phyloP scores from a whole-genome alignment of 2,113 vertebrate species.

The Rutilus rutilus region DNA sequence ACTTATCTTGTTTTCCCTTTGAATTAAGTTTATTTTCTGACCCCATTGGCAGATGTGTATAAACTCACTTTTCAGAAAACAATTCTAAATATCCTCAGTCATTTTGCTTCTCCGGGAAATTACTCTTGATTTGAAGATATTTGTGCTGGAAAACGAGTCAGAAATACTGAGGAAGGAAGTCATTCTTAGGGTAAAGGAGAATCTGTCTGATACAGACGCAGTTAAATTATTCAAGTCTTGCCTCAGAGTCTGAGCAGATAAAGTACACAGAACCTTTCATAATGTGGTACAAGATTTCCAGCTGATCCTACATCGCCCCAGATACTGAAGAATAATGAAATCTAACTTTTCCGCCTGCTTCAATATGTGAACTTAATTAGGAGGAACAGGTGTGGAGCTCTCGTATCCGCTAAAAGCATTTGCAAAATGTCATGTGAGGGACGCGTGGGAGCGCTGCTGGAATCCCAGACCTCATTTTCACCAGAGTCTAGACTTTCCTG shows the following conservation, averaged over 20 bases:
- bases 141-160: too few species aligned
- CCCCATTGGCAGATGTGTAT: too few species aligned
- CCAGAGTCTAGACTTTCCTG: constrained; percentile 29
- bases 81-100: too few species aligned
- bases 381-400: constrained; percentile 49
- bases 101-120: too few species aligned
- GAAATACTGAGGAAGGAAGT: too few species aligned
- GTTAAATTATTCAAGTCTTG: constrained; percentile 7
- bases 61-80: too few species aligned
- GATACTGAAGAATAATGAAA: constrained; percentile 53
- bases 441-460: neutral
- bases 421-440: constrained; percentile 46
- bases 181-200: neutral
- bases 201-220: neutral
- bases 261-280: constrained; percentile 3
- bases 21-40: too few species aligned
- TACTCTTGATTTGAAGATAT: too few species aligned
- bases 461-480: constrained; percentile 53
- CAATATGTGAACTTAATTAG: constrained; percentile 55
- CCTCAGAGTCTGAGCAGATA: neutral
- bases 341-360: constrained; percentile 32
- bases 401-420: constrained; percentile 50
- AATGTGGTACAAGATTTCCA: constrained; percentile 43
- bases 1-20: too few species aligned
- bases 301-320: constrained; percentile 49